A percentile compares a stretch with the other conserved stretches of the same genome.
These are phyloP conservation scores for Myzus persicae DNA, from an alignment of 1,140 invertebrate genomes.

Conservation along the genomic window DNA sequence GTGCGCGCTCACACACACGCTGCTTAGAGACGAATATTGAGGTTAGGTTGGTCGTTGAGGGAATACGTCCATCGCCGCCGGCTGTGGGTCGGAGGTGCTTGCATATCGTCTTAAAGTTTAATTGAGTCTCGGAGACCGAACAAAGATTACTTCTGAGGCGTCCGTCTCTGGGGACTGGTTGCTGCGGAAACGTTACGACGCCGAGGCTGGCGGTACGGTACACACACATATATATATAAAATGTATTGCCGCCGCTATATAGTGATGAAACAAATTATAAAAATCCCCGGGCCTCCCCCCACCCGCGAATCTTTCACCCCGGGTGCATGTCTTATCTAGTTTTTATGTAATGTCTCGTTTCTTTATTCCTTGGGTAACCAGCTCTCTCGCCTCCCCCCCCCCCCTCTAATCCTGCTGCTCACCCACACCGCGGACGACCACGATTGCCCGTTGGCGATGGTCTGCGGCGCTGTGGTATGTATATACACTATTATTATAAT, in stretches of 20 bases:
- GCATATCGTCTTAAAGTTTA: constrained; percentile 78
- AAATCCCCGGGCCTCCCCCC: constrained; percentile 61
- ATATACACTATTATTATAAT: too few species aligned
- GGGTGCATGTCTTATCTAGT: constrained; percentile 62
- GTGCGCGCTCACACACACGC: not conserved
- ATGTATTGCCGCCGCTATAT: not conserved
- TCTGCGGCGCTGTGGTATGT: not conserved
- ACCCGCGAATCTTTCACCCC: constrained; percentile 57
- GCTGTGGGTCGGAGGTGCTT: constrained; percentile 64
- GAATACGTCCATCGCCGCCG: constrained; percentile 28
- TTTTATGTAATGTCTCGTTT: not conserved
- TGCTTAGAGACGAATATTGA: constrained; percentile 44
- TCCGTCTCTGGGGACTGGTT: constrained; percentile 64
- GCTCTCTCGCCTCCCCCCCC: too few species aligned
- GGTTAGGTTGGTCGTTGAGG: constrained; percentile 51
- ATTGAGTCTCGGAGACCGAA: constrained; percentile 71
- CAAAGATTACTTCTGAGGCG: constrained; percentile 68
- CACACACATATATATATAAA: not conserved
- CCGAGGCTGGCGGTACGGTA: not conserved
- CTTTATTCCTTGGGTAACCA: constrained; percentile 48
- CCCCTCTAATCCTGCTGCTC: too few species aligned
- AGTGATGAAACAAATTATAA: constrained; percentile 65
- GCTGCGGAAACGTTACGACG: constrained; percentile 63
- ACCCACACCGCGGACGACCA: not conserved
- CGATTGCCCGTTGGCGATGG: not conserved